A percentile compares a stretch with the other conserved stretches of the same genome.
Conservation (phyloP, 1,140 invertebrate species). For the Ceratoteleas bidentatus region DNA sequence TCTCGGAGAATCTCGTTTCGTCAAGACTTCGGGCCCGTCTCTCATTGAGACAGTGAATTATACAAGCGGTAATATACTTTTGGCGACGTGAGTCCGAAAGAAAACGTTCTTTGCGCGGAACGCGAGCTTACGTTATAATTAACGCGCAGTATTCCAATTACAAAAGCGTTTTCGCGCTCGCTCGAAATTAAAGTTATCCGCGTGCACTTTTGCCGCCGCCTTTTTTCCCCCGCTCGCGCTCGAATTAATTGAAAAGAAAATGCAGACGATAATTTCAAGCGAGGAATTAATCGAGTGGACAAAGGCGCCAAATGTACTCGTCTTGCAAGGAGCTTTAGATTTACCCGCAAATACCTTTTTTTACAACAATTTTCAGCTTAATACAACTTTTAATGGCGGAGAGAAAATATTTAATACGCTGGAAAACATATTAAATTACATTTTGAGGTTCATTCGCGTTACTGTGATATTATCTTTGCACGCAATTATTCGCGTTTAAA, state of each 20-base stretch:
- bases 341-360: not conserved
- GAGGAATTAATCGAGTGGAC: not conserved
- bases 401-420: too few relatives aligned
- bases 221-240: constrained; percentile 21
- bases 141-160: constrained; percentile 60
- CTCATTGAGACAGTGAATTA: constrained; percentile 39
- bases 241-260: constrained; percentile 58
- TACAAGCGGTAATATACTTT: constrained; percentile 49
- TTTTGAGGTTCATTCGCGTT: too few relatives aligned
- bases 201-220: not conserved
- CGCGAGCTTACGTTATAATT: constrained; percentile 56
- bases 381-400: too few relatives aligned
- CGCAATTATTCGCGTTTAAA: too few relatives aligned
- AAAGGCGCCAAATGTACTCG: not conserved
- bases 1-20: constrained; percentile 64
- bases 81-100: constrained; percentile 49
- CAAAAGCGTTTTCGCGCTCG: constrained; percentile 48
- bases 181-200: constrained; percentile 59
- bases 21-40: constrained; percentile 40
- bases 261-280: constrained; percentile 43
- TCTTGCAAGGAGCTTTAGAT: too few relatives aligned
- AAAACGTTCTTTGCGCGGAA: constrained; percentile 39
- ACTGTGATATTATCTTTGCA: too few relatives aligned
- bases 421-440: too few relatives aligned
- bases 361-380: too few relatives aligned